Base-by-base conservation (phyloP, 2,113 vertebrate species). In the Saccopteryx bilineata region DNA sequence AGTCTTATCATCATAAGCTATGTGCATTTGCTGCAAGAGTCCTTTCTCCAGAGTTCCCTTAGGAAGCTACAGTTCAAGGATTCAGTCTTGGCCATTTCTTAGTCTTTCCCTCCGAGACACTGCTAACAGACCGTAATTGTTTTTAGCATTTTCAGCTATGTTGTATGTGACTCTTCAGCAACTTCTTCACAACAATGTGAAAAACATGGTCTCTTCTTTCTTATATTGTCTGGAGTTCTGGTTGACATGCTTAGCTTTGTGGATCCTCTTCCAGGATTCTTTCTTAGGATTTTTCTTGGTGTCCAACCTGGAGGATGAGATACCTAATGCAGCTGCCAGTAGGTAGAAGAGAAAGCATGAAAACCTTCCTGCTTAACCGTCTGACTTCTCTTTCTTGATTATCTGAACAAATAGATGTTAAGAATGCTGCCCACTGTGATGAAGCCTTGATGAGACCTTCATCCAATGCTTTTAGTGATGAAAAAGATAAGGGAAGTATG, bases 101-200 rank as follows among this genome's bases (percentile, higher is more conserved):
- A 61, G 2, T 76, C 50, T 76, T 92, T 91, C 50, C 63, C 56
- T 65, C 52, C 69, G 48, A 81, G 86, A 88, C 19, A 18, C 46
- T 78, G 58, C 74, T 65, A 60, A 96, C 58, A 91, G 63, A 24
- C 7, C 19, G 3, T 52, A 61, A 61, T 84, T 84, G 66, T 24
- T 90, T 82, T 85, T 82, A 63, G n/a, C 54, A 46, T 92, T 85
- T 96, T 86, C 81, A 93, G 74, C 28, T 58, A 63, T 2, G 9
- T 5, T 60, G 60, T 50, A 58, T 60, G 60, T 50, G 65, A 68
- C 7, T n/a, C 31, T 63, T 78, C 17, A 1, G 52, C 39, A 74
- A 63, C 33, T 33, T 83, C 39, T 82, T 93, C 54, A 50, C 21
- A 91, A 69, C 52, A 87, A 15, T 24, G 11, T 24, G 39, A 76